Conservation (phyloP, 2,888 invertebrate genomes). For the Pinctada fucata region DNA sequence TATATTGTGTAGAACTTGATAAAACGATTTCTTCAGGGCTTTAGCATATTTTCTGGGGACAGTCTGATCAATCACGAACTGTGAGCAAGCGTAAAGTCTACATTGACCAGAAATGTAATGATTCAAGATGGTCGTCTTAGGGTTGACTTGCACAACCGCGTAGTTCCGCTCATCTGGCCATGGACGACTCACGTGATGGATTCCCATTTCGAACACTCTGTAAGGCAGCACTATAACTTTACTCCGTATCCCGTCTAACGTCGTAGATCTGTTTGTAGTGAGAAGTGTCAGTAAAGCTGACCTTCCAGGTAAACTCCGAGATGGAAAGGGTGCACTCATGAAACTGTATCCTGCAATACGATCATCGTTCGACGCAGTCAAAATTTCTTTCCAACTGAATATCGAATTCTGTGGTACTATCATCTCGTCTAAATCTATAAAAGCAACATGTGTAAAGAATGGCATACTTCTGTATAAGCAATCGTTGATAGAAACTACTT, state of each 20-base stretch:
- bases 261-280: constrained; percentile 45
- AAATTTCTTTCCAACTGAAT: constrained; percentile 50
- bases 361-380: constrained; percentile 36
- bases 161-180: constrained; percentile 67
- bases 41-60: background rate
- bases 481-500: constrained; percentile 68
- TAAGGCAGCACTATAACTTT: constrained; percentile 75
- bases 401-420: constrained; percentile 54
- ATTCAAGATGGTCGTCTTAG: constrained; percentile 61
- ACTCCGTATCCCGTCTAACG: constrained; percentile 64
- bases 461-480: constrained; percentile 69
- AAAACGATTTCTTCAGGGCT: background rate
- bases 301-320: constrained; percentile 39
- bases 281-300: constrained; percentile 42
- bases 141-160: constrained; percentile 50
- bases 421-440: constrained; percentile 70
- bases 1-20: too few species aligned
- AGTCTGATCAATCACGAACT: background rate
- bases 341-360: constrained; percentile 64
- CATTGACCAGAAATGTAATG: constrained; percentile 58
- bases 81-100: constrained; percentile 42
- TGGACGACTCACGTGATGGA: constrained; percentile 75
- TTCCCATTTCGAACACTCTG: constrained; percentile 76
- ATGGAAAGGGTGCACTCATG: constrained; percentile 67
- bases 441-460: constrained; percentile 55